These are phyloP conservation scores for Oryzias woworae DNA, from an alignment of 2,113 vertebrate species.

Conservation along the genomic window DNA sequence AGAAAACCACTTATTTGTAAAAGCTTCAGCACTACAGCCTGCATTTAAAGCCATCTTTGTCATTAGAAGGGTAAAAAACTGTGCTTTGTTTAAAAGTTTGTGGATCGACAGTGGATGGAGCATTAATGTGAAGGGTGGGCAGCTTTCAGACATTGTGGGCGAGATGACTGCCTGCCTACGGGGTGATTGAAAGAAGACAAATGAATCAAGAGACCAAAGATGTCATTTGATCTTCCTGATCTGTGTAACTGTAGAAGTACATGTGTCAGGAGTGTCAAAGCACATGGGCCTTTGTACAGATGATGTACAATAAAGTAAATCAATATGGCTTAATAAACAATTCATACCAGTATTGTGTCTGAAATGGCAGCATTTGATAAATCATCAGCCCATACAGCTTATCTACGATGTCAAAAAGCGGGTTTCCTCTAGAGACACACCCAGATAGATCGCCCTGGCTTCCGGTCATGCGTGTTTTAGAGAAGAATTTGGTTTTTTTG, in stretches of 20 bases:
- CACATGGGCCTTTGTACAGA: slow-evolving; percentile 15
- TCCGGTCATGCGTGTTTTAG: no score
- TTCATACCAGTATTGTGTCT: no score
- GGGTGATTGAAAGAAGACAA: slow-evolving; percentile 27
- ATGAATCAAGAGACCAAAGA: slow-evolving; percentile 12
- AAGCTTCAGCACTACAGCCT: slow-evolving; percentile 17
- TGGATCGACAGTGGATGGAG: slow-evolving; percentile 13
- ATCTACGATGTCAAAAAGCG: no score
- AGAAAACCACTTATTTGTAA: slow-evolving; percentile 4
- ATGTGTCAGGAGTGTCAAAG: slow-evolving; percentile 28
- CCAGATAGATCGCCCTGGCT: no score
- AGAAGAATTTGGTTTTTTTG: no score
- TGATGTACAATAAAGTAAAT: no score
- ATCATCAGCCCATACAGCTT: no score
- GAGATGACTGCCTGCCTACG: slow-evolving; percentile 19
- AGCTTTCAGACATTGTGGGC: slow-evolving; percentile 41
- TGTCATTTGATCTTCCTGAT: slow-evolving; percentile 33
- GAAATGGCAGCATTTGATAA: no score
- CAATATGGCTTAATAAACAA: no score
- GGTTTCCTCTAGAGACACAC: no score
- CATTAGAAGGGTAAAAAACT: slow-evolving; percentile 20
- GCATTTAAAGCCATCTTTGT: slow-evolving; percentile 21
- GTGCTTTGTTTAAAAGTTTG: slow-evolving; percentile 10
- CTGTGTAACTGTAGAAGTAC: slow-evolving; percentile 25
- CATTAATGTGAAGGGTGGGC: slow-evolving; percentile 25